Evolutionary conservation across 2,888 invertebrate genomes (phyloP), one percentile per base, ranked within the genome.

Genomic region (Podabrus alpinus): DNA sequence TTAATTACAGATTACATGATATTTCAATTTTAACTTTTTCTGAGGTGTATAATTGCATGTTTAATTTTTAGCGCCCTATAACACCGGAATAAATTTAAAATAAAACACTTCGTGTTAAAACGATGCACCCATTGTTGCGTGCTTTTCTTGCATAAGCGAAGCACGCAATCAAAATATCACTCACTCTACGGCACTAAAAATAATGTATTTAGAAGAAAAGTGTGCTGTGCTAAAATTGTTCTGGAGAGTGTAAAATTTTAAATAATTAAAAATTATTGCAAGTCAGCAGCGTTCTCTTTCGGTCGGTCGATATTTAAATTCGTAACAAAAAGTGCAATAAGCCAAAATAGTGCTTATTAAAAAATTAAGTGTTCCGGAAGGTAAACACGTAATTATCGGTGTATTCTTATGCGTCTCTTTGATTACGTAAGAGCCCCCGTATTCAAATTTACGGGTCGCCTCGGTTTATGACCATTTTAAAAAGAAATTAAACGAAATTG

Each of bases 391-490:
- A 64, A 64, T 64, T 64, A 64, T 15, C 19, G n/a, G n/a, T n/a
- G 17, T 62, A 62, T 62, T 62, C 17, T 62, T 62, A 19, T 19
- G 62, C 19, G n/a, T 62, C 15, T 21, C 21, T 17, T 64, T 64
- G 7, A 13, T 64, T 64, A 19, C 13, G n/a, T 13, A 64, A 45
- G 11, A 7, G 7, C n/a, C 45, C 45, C 45, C 45, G 45, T n/a
- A 45, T 45, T 45, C n/a, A 45, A 45, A 64, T 64, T 64, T 64
- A 19, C 62, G 13, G 9, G 3, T 64, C 17, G 62, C 19, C 21
- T 64, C 62, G 62, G 19, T 64, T 64, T 64, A 21, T 64, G 62
- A 64, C 62, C 16, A 64, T 64, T 64, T 64, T 64, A 13, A 64
- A 64, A 64, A 64, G 62, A 64, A 64, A 19, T 64, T 64, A 64